Percentiles rank a stretch among this genome's conserved stretches.
Conservation (phyloP, 1,140 invertebrate genomes). For the Euglossa dilemma region DNA sequence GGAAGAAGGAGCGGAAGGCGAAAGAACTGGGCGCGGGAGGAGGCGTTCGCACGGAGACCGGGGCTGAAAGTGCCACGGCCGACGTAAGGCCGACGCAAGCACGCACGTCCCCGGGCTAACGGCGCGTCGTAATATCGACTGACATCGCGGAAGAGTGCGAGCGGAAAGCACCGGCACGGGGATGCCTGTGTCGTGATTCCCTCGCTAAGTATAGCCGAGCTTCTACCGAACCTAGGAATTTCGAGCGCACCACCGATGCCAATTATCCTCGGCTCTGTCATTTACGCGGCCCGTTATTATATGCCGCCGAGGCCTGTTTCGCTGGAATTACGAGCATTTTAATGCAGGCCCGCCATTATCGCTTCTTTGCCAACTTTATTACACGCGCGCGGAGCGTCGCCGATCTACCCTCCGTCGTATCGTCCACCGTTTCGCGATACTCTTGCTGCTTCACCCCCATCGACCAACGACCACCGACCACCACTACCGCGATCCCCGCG, state of each 20-base stretch:
- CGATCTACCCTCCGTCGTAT: no score
- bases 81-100: conserved; percentile 8
- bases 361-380: conserved; percentile 50
- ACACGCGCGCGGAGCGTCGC: background rate
- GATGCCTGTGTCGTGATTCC: conserved; percentile 16
- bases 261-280: conserved; percentile 44
- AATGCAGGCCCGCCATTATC: conserved; percentile 33
- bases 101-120: conserved; percentile 34
- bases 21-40: background rate
- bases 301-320: conserved; percentile 20
- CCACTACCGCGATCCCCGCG: no score
- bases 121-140: conserved; percentile 32
- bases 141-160: conserved; percentile 27
- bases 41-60: background rate
- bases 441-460: background rate
- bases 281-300: conserved; percentile 42
- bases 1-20: no score
- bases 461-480: no score
- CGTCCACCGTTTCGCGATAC: background rate
- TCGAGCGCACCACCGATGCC: conserved; percentile 36
- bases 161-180: background rate
- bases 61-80: background rate
- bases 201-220: conserved; percentile 33
- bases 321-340: conserved; percentile 40
- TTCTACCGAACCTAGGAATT: conserved; percentile 36